These are phyloP conservation scores for Patella ulyssiponensis DNA, from an alignment of 2,888 invertebrate species.

Conservation along the genomic window DNA sequence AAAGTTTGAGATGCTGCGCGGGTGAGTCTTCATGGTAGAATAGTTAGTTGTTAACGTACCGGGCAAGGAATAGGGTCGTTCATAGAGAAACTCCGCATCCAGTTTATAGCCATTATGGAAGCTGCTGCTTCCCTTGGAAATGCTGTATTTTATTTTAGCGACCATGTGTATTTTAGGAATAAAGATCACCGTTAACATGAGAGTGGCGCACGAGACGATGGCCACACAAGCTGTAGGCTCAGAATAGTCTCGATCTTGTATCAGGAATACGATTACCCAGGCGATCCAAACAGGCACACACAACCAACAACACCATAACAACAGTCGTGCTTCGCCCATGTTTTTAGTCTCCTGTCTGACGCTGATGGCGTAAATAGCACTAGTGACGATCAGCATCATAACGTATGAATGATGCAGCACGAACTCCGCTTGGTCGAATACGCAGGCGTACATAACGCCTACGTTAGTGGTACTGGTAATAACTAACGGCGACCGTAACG, in stretches of 20 bases:
- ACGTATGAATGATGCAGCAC: conserved; percentile 85
- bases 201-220: conserved; percentile 85
- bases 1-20: conserved; percentile 54
- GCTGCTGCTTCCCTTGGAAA: conserved; percentile 44
- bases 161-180: conserved; percentile 81
- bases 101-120: conserved; percentile 57
- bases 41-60: conserved; percentile 51
- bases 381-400: conserved; percentile 86
- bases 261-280: conserved; percentile 78
- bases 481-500: conserved; percentile 56
- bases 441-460: conserved; percentile 47
- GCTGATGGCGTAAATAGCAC: conserved; percentile 86
- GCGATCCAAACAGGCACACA: conserved; percentile 80
- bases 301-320: conserved; percentile 87
- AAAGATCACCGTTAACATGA: conserved; percentile 92
- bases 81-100: conserved; percentile 62
- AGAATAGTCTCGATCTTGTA: conserved; percentile 53
- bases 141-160: conserved; percentile 57
- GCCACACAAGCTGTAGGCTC: conserved; percentile 87
- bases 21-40: conserved; percentile 52
- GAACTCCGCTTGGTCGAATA: conserved; percentile 50
- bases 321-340: conserved; percentile 91
- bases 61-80: conserved; percentile 60
- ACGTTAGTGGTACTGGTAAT: conserved; percentile 34
- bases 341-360: conserved; percentile 90